phyloP scores from a whole-genome alignment of 2,888 invertebrate species.

The Zhuqinia jingwanae region DNA sequence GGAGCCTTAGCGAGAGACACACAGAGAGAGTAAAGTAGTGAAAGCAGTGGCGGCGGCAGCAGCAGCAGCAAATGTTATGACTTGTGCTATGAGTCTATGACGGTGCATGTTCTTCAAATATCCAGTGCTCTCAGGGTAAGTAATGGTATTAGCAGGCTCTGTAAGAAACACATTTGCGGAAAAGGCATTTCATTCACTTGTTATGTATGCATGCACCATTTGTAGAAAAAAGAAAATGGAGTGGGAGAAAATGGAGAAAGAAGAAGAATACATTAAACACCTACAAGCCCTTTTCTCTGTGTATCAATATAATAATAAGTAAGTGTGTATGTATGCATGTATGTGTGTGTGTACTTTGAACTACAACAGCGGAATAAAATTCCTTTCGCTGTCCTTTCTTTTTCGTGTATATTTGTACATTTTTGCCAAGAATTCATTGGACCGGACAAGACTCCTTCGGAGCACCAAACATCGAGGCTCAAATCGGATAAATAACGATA shows the following conservation, averaged over 20 bases:
- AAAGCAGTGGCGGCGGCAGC: too few relatives aligned
- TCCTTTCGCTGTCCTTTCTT: not conserved
- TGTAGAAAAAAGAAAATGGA: not conserved
- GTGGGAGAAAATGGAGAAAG: not conserved
- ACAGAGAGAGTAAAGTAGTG: conserved; percentile 25
- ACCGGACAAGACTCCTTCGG: conserved; percentile 60
- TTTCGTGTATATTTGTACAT: conserved; percentile 23
- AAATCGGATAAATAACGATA: conserved; percentile 70
- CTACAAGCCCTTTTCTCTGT: conserved; percentile 31
- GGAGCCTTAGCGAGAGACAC: conserved; percentile 22
- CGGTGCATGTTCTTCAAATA: conserved; percentile 39
- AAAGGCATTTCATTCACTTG: conserved; percentile 48
- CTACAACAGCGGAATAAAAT: not conserved
- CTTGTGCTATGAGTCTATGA: conserved; percentile 22
- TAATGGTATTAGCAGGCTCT: conserved; percentile 34
- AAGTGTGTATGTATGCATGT: too few relatives aligned
- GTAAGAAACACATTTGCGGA: conserved; percentile 38
- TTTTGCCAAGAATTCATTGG: conserved; percentile 57
- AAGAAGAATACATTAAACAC: conserved; percentile 43
- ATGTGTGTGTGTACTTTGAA: too few relatives aligned
- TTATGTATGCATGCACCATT: conserved; percentile 11
- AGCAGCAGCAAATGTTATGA: conserved; percentile 50
- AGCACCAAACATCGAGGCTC: conserved; percentile 63
- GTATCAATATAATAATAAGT: conserved; percentile 21
- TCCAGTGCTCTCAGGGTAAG: conserved; percentile 42